phyloP scores from a whole-genome alignment of 2,888 invertebrate genomes.

The Taenaris catops region DNA sequence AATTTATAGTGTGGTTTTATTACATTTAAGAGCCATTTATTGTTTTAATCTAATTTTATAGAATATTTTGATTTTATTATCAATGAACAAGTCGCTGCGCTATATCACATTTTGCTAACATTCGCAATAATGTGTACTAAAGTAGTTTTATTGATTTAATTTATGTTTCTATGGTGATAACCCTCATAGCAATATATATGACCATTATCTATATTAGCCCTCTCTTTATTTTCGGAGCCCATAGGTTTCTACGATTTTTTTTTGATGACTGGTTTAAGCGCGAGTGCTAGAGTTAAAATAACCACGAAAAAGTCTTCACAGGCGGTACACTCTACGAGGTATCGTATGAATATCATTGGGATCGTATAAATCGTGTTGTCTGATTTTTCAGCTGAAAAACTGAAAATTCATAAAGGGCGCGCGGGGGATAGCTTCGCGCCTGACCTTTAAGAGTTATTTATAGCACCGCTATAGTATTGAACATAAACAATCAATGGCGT shows the following conservation, averaged over 20 bases:
- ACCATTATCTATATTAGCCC: constrained; percentile 13
- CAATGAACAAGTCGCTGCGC: too few species aligned
- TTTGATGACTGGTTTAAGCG: constrained; percentile 74
- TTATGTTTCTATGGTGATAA: constrained; percentile 64
- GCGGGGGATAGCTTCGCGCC: constrained; percentile 51
- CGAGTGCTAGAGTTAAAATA: constrained; percentile 69
- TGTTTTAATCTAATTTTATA: too few species aligned
- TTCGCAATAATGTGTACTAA: constrained; percentile 44
- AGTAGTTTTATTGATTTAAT: constrained; percentile 63
- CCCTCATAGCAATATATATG: constrained; percentile 11
- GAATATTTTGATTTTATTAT: too few species aligned
- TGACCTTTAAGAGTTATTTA: constrained; percentile 71
- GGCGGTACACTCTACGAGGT: constrained; percentile 42
- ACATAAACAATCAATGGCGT: constrained; percentile 54
- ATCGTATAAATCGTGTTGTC: constrained; percentile 9
- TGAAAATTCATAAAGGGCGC: constrained; percentile 46
- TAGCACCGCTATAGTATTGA: constrained; percentile 47
- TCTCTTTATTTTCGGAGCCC: constrained; percentile 8
- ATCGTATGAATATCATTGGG: constrained; percentile 21
- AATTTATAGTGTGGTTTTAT: too few species aligned
- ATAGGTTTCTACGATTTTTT: constrained; percentile 23
- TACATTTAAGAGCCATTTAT: too few species aligned
- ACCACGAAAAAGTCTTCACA: constrained; percentile 50
- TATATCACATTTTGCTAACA: constrained; percentile 42
- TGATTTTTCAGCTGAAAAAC: constrained; percentile 18